These are phyloP conservation scores for Gorsachius goisagi DNA, from an alignment of 2,113 vertebrate species.

Conservation along the genomic window DNA sequence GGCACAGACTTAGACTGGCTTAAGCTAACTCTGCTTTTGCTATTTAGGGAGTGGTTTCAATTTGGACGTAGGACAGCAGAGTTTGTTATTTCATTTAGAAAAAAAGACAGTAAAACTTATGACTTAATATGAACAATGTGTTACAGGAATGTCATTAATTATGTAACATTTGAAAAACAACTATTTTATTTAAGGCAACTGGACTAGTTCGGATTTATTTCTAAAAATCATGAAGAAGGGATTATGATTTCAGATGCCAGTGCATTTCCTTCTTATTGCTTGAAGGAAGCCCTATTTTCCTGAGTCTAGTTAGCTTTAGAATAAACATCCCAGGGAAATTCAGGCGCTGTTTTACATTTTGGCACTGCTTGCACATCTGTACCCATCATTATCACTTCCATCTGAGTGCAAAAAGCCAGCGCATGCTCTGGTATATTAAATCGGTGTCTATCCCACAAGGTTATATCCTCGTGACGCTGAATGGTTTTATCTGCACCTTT, in stretches of 20 bases:
- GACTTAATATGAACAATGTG: conserved; percentile 30
- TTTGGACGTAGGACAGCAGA: not conserved
- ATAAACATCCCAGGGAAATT: not conserved
- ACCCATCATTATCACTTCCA: not conserved
- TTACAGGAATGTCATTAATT: not conserved
- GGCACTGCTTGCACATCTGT: not conserved
- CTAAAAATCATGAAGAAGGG: not conserved
- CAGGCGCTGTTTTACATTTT: not conserved
- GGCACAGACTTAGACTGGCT: not conserved
- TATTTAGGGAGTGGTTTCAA: not conserved
- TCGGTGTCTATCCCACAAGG: not conserved
- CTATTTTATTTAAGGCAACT: not conserved
- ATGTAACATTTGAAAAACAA: conserved; percentile 3
- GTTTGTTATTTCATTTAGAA: not conserved
- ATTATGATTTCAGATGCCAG: not conserved
- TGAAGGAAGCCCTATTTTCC: not conserved
- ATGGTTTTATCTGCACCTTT: not conserved
- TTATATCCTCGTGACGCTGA: not conserved
- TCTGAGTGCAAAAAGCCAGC: not conserved
- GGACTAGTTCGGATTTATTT: not conserved
- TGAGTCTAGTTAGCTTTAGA: not conserved
- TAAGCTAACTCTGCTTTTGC: not conserved
- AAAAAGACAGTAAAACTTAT: not conserved
- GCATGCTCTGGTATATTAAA: not conserved
- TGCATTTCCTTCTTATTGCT: not conserved